Evolutionary conservation across 2,888 invertebrate genomes (phyloP), one percentile per base, ranked within the genome.

Genomic region (Idaea dimidiata): DNA sequence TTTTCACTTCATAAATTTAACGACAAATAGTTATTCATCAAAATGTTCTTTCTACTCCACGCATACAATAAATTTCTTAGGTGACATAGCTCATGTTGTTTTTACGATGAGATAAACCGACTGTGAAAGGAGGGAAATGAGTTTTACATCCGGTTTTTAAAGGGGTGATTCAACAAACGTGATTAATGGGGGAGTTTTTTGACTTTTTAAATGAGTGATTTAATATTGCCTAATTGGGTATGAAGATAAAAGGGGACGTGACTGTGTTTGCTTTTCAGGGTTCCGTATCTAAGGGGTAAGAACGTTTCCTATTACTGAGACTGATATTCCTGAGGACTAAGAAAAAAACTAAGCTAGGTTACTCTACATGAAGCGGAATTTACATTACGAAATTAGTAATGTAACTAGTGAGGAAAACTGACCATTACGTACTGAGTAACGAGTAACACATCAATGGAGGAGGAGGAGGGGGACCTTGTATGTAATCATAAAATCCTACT

Each of bases 101-200:
- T 43, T 43, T 43, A 43, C 43, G 43, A 43, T 43, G 43, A 43
- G 43, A 43, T 43, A 43, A 43, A 43, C 43, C 43, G 43, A 43
- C 43, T 43, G 43, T 14, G 43, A 43, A 43, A 43, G 43, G 43
- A 43, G 43, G 43, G 43, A 43, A 43, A 43, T 43, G 43, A 43
- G 43, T 43, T 43, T 43, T 14, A 43, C 43, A 14, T 43, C 43
- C 43, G 43, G 43, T 43, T 43, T 43, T 43, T 43, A 43, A 43
- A 43, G 43, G 43, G 43, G 14, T 43, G 14, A 43, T 43, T 43
- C 43, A 43, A 14, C 43, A 7, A 1, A 43, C 43, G 43, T 43
- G 43, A 43, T 43, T 43, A 43, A 43, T 43, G 43, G 7, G 33
- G 33, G 1, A 2, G 8, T 43, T 43, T 43, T 43, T 43, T 8